These are phyloP conservation scores for Slavum lentiscoides DNA, from an alignment of 2,888 invertebrate genomes.

Conservation along the genomic window DNA sequence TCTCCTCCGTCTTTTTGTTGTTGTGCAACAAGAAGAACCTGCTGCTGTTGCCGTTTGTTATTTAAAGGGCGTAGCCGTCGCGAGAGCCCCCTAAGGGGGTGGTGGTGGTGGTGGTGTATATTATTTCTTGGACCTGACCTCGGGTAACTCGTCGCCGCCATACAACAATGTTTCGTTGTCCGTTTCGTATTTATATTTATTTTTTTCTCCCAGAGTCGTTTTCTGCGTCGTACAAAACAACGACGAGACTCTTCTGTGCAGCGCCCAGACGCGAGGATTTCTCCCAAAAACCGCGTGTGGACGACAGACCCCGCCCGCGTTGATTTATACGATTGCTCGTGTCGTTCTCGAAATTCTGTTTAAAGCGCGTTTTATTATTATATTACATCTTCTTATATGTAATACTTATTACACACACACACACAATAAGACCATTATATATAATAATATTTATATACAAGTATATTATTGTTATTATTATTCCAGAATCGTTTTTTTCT, in stretches of 20 bases:
- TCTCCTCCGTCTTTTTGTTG: too few species aligned
- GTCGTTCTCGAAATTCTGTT: slow-evolving; percentile 28
- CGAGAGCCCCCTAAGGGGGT: slow-evolving; percentile 22
- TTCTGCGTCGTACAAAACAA: background rate
- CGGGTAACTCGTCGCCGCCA: background rate
- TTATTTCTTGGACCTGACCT: slow-evolving; percentile 31
- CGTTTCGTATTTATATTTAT: slow-evolving; percentile 17
- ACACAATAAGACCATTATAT: too few species aligned
- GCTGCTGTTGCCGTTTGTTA: background rate
- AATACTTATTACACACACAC: too few species aligned
- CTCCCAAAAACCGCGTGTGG: background rate
- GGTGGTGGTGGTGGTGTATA: background rate
- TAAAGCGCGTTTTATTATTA: slow-evolving; percentile 23
- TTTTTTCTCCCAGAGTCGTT: slow-evolving; percentile 12
- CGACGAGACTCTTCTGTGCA: too few species aligned
- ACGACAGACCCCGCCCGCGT: slow-evolving; percentile 20
- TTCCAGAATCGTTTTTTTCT: too few species aligned
- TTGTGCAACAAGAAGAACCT: too few species aligned
- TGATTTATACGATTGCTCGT: slow-evolving; percentile 49
- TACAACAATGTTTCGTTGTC: background rate
- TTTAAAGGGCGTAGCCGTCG: slow-evolving; percentile 32
- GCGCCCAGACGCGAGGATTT: too few species aligned
- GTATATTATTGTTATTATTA: too few species aligned
- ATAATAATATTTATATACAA: too few species aligned
- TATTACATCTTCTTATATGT: too few species aligned